Percentiles rank a stretch among this genome's conserved stretches.
These are phyloP conservation scores for Potamilus streckersoni DNA, from an alignment of 1,140 invertebrate species.

Conservation along the genomic window DNA sequence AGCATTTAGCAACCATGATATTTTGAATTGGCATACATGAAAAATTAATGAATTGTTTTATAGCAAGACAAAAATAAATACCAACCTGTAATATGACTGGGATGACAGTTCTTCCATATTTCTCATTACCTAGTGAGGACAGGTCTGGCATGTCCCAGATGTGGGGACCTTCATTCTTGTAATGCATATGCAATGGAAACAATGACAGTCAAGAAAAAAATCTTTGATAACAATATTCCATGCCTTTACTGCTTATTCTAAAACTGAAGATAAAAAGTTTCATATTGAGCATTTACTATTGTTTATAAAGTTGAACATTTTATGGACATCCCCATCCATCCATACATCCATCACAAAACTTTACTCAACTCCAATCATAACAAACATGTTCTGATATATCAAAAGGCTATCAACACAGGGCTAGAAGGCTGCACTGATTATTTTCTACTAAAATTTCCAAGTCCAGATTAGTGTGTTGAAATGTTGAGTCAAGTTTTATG, in stretches of 20 bases:
- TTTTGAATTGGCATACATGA: background rate
- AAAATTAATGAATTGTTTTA: background rate
- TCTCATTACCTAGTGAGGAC: constrained; percentile 28
- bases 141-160: constrained; percentile 35
- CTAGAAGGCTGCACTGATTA: no score
- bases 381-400: no score
- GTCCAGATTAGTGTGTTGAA: no score
- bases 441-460: no score
- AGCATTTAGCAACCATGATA: background rate
- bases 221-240: background rate
- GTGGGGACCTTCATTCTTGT: constrained; percentile 17
- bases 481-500: no score
- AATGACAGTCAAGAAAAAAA: background rate
- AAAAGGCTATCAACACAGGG: background rate
- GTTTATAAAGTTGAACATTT: background rate
- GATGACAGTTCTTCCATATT: constrained; percentile 41
- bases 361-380: constrained; percentile 7
- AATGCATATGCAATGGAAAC: constrained; percentile 14
- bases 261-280: background rate
- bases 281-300: background rate
- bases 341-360: no score
- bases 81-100: constrained; percentile 46
- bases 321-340: no score
- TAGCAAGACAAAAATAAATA: background rate
- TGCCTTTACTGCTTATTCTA: background rate